These are phyloP conservation scores for Bubo blakistoni DNA, from an alignment of 2,113 vertebrate species.

Conservation along the genomic window DNA sequence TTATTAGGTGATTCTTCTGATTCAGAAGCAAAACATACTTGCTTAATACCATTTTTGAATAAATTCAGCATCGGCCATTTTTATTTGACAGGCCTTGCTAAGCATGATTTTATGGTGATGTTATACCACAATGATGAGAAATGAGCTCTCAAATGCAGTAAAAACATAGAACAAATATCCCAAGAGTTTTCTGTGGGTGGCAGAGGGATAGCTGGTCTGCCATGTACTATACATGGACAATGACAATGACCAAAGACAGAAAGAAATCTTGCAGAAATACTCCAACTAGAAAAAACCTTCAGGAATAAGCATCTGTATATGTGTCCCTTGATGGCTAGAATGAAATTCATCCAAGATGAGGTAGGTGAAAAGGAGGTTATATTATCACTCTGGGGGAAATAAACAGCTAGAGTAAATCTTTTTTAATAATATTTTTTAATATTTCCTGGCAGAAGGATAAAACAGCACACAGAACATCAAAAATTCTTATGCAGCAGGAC, in stretches of 20 bases:
- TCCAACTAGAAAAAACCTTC: neutral
- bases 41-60: neutral
- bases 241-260: neutral
- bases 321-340: neutral
- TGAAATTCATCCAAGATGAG: slow-evolving; percentile 45
- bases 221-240: neutral
- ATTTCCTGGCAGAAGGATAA: slow-evolving; percentile 12
- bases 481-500: neutral
- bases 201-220: neutral
- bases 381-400: slow-evolving; percentile 27
- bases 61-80: neutral
- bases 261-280: slow-evolving; percentile 1
- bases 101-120: neutral
- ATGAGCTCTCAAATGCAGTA: neutral
- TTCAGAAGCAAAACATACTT: neutral
- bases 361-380: slow-evolving; percentile 13
- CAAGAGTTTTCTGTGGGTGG: neutral
- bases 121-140: neutral
- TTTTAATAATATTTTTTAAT: slow-evolving; percentile 38
- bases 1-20: neutral
- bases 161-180: neutral
- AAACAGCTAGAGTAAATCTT: slow-evolving; percentile 12
- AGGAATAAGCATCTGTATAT: neutral
- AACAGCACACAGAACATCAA: neutral
- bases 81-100: neutral